Base-by-base conservation (phyloP, 2,113 vertebrate species). In the Chaenogobius annularis region DNA sequence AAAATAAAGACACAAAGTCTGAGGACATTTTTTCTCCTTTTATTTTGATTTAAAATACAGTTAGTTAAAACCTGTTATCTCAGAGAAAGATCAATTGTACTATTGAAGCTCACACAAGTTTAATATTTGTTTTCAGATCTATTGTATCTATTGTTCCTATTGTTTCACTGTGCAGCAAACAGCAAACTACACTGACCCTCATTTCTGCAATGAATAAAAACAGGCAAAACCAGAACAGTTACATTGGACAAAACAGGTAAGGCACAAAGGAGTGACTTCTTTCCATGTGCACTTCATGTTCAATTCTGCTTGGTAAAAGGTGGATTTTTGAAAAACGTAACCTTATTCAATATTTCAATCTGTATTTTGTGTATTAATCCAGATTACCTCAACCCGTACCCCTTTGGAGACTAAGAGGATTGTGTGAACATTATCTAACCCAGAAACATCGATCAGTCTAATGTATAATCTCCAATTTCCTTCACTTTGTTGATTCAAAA, bases 121-220 rank as follows among this genome's bases (percentile, higher is more conserved):
- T 59, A 31, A 31, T 62, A 19, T 70, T 72, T n/a, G 62, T 20
- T 68, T 55, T 35, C 47, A 10, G 55, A 52, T 54, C 50, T 5
- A 54, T 54, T 54, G 50, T 54, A 52, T 54, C 50, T 5, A 54
- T 54, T 54, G 50, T 54, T 22, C 55, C 59, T 17, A 69, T 58
- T 77, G 31, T 75, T 63, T 31, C 13, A 2, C 71, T 75, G 58
- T 69, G 47, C 46, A 48, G 47, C 47, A 9, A 46, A 5, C 8
- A 59, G 66, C 31, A 63, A 13, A 62, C 70, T 72, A 40, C 40
- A 17, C 7, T 55, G 75, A 81, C 72, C 59, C 52, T 70, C 48
- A 83, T 83, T 79, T 70, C 50, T 50, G 76, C 66, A 74, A 69
- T 75, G 73, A 83, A 43, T 79, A 50, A 6, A 69, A 72, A 76